phyloP scores from a whole-genome alignment of 2,888 invertebrate species.

The Lasiommata megera region DNA sequence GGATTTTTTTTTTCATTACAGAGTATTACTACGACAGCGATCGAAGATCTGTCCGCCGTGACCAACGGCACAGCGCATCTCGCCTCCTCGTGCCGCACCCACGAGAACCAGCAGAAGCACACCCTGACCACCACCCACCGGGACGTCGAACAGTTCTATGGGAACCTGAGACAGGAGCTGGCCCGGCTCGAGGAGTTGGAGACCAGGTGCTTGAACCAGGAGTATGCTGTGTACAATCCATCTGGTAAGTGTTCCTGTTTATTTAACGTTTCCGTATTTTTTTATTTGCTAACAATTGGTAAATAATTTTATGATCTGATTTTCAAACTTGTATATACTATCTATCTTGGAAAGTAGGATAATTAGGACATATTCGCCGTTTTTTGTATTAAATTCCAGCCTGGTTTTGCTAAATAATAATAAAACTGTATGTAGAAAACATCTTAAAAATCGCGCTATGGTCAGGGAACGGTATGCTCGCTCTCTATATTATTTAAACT shows the following conservation, averaged over 20 bases:
- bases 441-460: too few relatives aligned
- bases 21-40: neutral
- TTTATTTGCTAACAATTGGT: too few relatives aligned
- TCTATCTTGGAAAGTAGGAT: too few relatives aligned
- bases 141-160: conserved; percentile 16
- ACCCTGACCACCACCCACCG: conserved; percentile 4
- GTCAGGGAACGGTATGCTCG: too few relatives aligned
- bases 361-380: too few relatives aligned
- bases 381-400: too few relatives aligned
- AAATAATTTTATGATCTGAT: too few relatives aligned
- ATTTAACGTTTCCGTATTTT: neutral
- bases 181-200: conserved; percentile 44
- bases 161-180: conserved; percentile 18
- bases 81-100: neutral
- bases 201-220: conserved; percentile 46
- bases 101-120: conserved; percentile 10
- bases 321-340: too few relatives aligned
- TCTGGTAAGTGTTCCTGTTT: conserved; percentile 49
- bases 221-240: conserved; percentile 63
- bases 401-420: too few relatives aligned
- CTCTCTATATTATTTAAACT: too few relatives aligned
- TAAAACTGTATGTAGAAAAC: too few relatives aligned
- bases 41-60: conserved; percentile 12
- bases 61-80: neutral
- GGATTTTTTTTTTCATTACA: too few relatives aligned